These are phyloP conservation scores for Hirtodrosophila alboralis DNA, from an alignment of 2,888 invertebrate species.

Conservation along the genomic window DNA sequence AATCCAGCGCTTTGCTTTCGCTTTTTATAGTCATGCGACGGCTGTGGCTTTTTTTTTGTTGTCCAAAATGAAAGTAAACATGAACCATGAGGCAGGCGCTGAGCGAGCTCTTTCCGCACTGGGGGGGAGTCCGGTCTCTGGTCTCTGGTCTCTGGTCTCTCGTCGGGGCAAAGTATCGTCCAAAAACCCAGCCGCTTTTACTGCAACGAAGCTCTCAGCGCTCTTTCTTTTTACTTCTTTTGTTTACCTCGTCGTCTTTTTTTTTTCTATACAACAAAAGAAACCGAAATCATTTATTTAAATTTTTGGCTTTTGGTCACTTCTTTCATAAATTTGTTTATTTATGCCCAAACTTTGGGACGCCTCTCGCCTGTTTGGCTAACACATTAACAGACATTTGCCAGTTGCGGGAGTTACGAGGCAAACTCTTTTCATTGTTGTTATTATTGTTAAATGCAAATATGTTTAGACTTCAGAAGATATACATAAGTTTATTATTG, in stretches of 20 bases:
- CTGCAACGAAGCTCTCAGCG: constrained; percentile 53
- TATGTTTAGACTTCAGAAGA: constrained; percentile 30
- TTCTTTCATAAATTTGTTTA: constrained; percentile 66
- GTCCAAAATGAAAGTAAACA: constrained; percentile 76
- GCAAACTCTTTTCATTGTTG: constrained; percentile 9
- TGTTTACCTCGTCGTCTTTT: constrained; percentile 55
- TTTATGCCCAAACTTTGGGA: constrained; percentile 35
- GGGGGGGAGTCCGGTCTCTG: constrained; percentile 22
- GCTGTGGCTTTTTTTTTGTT: constrained; percentile 12
- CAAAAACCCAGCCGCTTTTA: constrained; percentile 50
- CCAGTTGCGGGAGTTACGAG: constrained; percentile 44
- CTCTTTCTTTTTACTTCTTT: constrained; percentile 46
- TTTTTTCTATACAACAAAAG: constrained; percentile 50
- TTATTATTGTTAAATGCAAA: constrained; percentile 57
- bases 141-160: constrained; percentile 7
- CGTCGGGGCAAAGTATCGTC: constrained; percentile 20
- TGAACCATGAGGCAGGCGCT: constrained; percentile 36
- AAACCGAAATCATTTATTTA: constrained; percentile 77
- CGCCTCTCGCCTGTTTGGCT: constrained; percentile 47
- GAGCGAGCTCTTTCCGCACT: constrained; percentile 19
- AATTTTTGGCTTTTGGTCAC: constrained; percentile 62
- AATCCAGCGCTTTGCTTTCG: constrained; percentile 72
- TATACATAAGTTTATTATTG: constrained; percentile 2
- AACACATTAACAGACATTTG: constrained; percentile 50
- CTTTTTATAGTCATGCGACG: constrained; percentile 72